Percentiles rank a stretch among this genome's conserved stretches.
Evolutionary conservation across 2,797 vertebrate genomes (phyloP).

Genomic region (Siniperca undulata): DNA sequence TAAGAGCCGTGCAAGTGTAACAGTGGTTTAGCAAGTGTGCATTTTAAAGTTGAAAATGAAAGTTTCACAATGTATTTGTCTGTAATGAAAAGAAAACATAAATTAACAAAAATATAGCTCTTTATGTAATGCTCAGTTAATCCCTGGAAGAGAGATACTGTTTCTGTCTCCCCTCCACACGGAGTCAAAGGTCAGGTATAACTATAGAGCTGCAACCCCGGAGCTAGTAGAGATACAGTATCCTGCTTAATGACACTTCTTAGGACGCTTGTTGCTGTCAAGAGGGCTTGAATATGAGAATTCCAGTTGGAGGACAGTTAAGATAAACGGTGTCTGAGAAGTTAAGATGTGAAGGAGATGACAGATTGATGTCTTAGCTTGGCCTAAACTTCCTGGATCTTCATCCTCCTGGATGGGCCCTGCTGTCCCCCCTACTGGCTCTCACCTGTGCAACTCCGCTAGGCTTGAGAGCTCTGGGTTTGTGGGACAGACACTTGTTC

Average conservation of each 20-base stretch:
- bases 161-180: slow-evolving; percentile 1
- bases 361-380: slow-evolving; percentile 64
- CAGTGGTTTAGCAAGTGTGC: no score
- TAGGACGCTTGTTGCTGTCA: slow-evolving; percentile 38
- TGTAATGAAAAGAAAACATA: neutral
- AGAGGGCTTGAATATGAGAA: slow-evolving; percentile 40
- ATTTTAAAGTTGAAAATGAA: no score
- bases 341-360: slow-evolving; percentile 43
- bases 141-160: neutral
- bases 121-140: neutral
- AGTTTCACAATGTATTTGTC: no score
- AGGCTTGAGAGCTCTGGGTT: slow-evolving; percentile 19
- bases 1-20: neutral
- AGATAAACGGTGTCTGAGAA: slow-evolving; percentile 38
- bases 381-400: slow-evolving; percentile 41
- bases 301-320: slow-evolving; percentile 42
- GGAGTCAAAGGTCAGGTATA: slow-evolving; percentile 43
- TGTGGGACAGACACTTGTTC: slow-evolving; percentile 48
- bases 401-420: neutral
- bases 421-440: slow-evolving; percentile 6
- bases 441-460: slow-evolving; percentile 22
- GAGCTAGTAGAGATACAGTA: neutral
- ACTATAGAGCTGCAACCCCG: neutral
- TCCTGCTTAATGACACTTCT: slow-evolving; percentile 35
- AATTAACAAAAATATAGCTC: neutral